phyloP scores from a whole-genome alignment of 2,888 invertebrate species.

The Leuctra nigra region DNA sequence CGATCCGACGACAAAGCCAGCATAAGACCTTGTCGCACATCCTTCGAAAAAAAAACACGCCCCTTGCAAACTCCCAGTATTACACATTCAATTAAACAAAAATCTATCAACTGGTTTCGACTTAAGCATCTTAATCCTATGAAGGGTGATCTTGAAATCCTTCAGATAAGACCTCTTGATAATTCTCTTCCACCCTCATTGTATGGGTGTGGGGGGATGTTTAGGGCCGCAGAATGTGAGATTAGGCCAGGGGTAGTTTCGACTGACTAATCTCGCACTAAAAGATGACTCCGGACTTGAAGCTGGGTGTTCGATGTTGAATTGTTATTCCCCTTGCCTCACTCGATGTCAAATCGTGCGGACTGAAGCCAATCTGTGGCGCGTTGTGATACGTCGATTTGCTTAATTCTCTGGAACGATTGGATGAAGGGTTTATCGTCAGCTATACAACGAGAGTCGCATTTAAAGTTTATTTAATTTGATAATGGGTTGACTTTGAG shows the following conservation, averaged over 20 bases:
- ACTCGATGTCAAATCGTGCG: conserved; percentile 20
- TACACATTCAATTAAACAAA: conserved; percentile 70
- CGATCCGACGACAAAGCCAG: conserved; percentile 20
- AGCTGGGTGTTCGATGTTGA: too few species aligned
- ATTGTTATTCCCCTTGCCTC: not conserved
- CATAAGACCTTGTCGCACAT: not conserved
- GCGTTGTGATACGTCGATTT: conserved; percentile 6
- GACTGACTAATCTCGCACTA: conserved; percentile 13
- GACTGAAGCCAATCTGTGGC: conserved; percentile 8
- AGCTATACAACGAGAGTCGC: not conserved
- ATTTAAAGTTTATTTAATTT: not conserved
- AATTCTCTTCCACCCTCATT: not conserved
- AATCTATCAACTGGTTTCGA: conserved; percentile 49
- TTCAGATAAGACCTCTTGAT: not conserved
- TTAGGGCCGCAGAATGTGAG: conserved; percentile 19
- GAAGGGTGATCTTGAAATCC: conserved; percentile 26
- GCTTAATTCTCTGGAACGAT: not conserved
- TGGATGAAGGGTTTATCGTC: not conserved
- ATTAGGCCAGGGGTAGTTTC: conserved; percentile 14
- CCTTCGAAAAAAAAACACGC: not conserved
- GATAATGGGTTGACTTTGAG: not conserved
- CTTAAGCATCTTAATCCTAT: conserved; percentile 39
- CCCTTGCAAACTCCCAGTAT: conserved; percentile 36
- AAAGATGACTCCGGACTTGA: too few species aligned
- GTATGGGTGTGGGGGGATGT: not conserved